A percentile compares a stretch with the other conserved stretches of the same genome.
phyloP scores from a whole-genome alignment of 2,888 invertebrate species.

The Mantis religiosa region DNA sequence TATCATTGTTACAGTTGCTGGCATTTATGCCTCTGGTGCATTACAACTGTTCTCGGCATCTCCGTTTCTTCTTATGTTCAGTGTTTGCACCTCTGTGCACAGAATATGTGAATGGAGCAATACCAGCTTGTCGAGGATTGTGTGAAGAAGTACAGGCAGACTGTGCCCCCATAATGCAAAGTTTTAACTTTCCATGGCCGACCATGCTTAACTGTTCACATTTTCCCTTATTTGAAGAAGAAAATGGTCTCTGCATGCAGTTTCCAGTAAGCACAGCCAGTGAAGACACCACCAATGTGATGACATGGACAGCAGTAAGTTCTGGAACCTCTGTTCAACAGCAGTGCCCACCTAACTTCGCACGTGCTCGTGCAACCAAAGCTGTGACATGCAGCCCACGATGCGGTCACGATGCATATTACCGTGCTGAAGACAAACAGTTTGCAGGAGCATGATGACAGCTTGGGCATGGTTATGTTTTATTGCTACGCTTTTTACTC shows the following conservation, averaged over 20 bases:
- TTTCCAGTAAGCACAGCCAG: slow-evolving; percentile 41
- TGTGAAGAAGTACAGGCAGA: slow-evolving; percentile 68
- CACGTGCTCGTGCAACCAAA: slow-evolving; percentile 45
- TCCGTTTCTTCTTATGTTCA: slow-evolving; percentile 84
- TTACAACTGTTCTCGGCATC: slow-evolving; percentile 74
- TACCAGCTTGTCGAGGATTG: slow-evolving; percentile 80
- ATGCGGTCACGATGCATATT: slow-evolving; percentile 66
- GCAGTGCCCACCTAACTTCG: slow-evolving; percentile 59
- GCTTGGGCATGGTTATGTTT: slow-evolving; percentile 75
- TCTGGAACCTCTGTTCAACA: slow-evolving; percentile 45
- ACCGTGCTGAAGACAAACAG: slow-evolving; percentile 62
- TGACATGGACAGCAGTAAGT: slow-evolving; percentile 41
- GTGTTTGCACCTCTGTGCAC: slow-evolving; percentile 89
- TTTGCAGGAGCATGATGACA: slow-evolving; percentile 69
- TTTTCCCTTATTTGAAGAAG: slow-evolving; percentile 67
- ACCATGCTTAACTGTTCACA: slow-evolving; percentile 71
- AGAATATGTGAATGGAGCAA: slow-evolving; percentile 76
- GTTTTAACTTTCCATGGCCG: slow-evolving; percentile 64
- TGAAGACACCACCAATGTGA: slow-evolving; percentile 25
- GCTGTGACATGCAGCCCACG: slow-evolving; percentile 50
- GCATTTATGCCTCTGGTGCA: slow-evolving; percentile 68
- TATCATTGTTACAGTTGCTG: slow-evolving; percentile 58
- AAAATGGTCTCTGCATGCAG: slow-evolving; percentile 72
- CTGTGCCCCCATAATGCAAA: slow-evolving; percentile 64
- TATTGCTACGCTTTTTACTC: slow-evolving; percentile 75